Evolutionary conservation across 2,797 vertebrate species (phyloP), one percentile per base, ranked within the genome.

Genomic region (Lateolabrax maculatus): DNA sequence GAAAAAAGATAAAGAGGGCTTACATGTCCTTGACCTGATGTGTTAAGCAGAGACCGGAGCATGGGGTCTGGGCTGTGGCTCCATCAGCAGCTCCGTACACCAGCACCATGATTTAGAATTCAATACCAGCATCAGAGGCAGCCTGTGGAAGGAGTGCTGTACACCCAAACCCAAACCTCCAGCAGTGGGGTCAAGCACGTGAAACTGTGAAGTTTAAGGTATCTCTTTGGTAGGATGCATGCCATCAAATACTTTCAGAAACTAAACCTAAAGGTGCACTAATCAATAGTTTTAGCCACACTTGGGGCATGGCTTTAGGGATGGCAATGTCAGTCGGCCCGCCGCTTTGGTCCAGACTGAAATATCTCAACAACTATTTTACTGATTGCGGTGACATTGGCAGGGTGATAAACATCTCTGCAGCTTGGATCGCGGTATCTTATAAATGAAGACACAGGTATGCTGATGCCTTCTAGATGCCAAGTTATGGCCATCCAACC

Each of bases 11-110:
- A 21, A 23, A 19, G 43, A 23, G 29, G 52, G 25, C 31, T 10
- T 21, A 27, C 39, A 31, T 15, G 48, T 61, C 48, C 29, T 41
- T 66, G 48, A 65, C 49, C 55, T 36, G 12, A 62, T 49, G 63
- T 71, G 52, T 70, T 64, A 9, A 58, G 10, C 3, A 52, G 49
- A 57, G 55, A 37, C 16, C 25, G 36, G 67, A 43, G 44, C 3
- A 37, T 2, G 1, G 12, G 7, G 10, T 2, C 9, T 44, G 1
- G 9, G 34, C 70, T 52, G 25, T 6, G 29, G 46, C 62, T 52
- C 49, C 2, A 39, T 31, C 29, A 44, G 66, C 53, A 49, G 52
- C 16, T 9, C 3, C 27, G 56, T 51, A n/a, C n/a, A n/a, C n/a
- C n/a, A n/a, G 9, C 23, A 27, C 9, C 25, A 7, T 12, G 15